These are phyloP conservation scores for Lepidothrix coronata DNA, from an alignment of 2,113 vertebrate species.

Conservation along the genomic window DNA sequence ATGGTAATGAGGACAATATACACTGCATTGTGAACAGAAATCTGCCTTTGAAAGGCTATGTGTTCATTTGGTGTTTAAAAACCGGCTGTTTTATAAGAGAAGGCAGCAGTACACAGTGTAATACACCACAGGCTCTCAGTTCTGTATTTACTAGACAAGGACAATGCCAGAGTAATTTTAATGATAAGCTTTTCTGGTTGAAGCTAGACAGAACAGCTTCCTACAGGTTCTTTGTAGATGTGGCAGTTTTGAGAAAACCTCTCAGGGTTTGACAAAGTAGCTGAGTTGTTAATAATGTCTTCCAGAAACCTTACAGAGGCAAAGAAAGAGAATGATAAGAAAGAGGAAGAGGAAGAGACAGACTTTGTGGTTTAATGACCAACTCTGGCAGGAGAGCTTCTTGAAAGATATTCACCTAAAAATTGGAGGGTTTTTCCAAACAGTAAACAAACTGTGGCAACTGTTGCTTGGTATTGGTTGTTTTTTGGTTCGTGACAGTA, in stretches of 20 bases:
- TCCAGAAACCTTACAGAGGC: neutral
- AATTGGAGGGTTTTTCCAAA: neutral
- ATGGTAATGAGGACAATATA: neutral
- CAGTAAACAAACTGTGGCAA: neutral
- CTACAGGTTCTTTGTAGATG: neutral
- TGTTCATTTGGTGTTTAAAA: neutral
- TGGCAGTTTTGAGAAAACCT: neutral
- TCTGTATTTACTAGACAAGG: neutral
- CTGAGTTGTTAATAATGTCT: neutral
- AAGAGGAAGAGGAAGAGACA: neutral
- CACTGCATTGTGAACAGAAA: neutral
- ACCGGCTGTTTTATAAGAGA: neutral
- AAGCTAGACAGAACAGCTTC: neutral
- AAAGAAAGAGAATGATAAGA: neutral
- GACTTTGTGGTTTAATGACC: neutral
- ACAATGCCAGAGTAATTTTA: neutral
- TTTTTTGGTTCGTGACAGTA: neutral
- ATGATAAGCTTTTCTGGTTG: neutral
- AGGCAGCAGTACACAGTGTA: neutral
- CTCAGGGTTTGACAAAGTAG: neutral
- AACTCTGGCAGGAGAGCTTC: neutral
- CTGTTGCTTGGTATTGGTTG: neutral
- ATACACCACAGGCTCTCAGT: neutral
- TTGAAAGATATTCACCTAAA: neutral
- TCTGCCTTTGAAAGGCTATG: neutral